Evolutionary conservation across 1,140 invertebrate genomes (phyloP).

Genomic region (Calycopis cecrops): DNA sequence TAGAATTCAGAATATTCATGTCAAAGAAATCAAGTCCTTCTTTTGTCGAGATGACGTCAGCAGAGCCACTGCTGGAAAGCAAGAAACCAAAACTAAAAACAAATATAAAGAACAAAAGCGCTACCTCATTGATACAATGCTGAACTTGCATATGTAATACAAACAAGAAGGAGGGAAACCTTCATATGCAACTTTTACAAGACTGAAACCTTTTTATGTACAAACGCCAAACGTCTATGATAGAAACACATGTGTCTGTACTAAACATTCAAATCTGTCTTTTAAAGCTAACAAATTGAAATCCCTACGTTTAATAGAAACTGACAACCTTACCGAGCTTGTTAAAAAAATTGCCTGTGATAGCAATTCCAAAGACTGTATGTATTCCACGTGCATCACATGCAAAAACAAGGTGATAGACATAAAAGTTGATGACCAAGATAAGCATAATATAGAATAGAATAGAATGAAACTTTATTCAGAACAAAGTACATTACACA

Average conservation of each 20-base stretch:
- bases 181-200: too few species aligned
- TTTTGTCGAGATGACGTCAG: slow-evolving; percentile 21
- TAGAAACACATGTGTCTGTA: background rate
- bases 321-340: too few species aligned
- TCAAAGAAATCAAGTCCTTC: slow-evolving; percentile 4
- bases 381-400: too few species aligned
- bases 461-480: too few species aligned
- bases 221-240: background rate
- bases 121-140: slow-evolving; percentile 17
- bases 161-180: slow-evolving; percentile 2
- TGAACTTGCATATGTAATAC: slow-evolving; percentile 18
- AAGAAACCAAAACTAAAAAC: slow-evolving; percentile 18
- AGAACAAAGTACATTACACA: too few species aligned
- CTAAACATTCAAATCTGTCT: background rate
- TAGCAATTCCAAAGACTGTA: too few species aligned
- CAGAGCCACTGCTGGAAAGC: slow-evolving; percentile 22
- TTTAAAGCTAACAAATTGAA: background rate
- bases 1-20: too few species aligned
- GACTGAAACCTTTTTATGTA: slow-evolving; percentile 2
- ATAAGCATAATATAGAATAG: too few species aligned
- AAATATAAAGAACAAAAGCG: slow-evolving; percentile 25
- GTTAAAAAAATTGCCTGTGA: too few species aligned
- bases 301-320: too few species aligned
- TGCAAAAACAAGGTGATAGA: too few species aligned
- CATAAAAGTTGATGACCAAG: too few species aligned